These are phyloP conservation scores for Trachelus tabidus DNA, from an alignment of 2,888 invertebrate species.

Conservation along the genomic window DNA sequence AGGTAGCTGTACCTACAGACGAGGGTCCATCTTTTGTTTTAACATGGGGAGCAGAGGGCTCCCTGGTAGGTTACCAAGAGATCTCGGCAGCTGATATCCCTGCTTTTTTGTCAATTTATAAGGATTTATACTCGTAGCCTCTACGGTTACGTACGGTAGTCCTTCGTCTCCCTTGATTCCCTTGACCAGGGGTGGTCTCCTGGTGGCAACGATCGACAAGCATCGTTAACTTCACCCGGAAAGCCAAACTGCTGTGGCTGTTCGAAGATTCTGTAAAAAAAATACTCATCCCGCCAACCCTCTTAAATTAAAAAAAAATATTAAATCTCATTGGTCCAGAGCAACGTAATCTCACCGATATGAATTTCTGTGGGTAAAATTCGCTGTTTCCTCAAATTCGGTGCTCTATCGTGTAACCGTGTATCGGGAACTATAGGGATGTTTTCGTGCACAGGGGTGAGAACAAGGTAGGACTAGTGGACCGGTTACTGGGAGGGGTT, in stretches of 20 bases:
- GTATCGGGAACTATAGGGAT: neutral
- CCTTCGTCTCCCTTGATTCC: constrained; percentile 6
- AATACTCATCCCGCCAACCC: neutral
- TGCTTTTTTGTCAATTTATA: constrained; percentile 63
- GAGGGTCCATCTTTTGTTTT: constrained; percentile 52
- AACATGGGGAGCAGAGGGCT: constrained; percentile 34
- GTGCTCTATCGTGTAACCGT: neutral
- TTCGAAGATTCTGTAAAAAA: neutral
- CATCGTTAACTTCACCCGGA: constrained; percentile 1
- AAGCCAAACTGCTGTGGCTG: neutral
- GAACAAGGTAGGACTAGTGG: constrained; percentile 23
- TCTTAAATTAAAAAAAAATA: neutral
- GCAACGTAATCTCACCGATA: neutral
- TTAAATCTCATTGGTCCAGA: neutral
- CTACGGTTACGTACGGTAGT: constrained; percentile 1
- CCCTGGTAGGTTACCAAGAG: constrained; percentile 52
- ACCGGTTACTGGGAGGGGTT: constrained; percentile 32
- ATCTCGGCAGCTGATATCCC: constrained; percentile 55
- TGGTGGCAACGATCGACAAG: constrained; percentile 3
- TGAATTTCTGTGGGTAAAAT: neutral
- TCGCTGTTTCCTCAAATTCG: neutral
- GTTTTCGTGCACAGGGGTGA: constrained; percentile 17
- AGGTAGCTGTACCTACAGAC: constrained; percentile 1
- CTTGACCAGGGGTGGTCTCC: constrained; percentile 5
- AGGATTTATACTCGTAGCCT: constrained; percentile 41